Percentiles rank a stretch among this genome's conserved stretches.
phyloP scores from a whole-genome alignment of 2,113 vertebrate species.

The Scophthalmus maximus region DNA sequence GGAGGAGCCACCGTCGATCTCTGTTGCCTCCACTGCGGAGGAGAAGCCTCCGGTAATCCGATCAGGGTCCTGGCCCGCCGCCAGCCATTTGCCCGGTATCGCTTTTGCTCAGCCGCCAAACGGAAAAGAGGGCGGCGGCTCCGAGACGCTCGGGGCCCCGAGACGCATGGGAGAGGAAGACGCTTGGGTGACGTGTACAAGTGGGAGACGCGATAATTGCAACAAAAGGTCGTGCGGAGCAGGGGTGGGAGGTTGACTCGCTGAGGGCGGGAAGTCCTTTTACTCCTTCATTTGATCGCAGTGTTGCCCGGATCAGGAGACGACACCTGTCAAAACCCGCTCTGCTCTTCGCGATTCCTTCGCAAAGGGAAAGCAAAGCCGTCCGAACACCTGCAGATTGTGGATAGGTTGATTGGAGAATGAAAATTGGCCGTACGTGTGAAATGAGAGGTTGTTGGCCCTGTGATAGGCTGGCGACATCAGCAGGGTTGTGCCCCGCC shows the following conservation, averaged over 20 bases:
- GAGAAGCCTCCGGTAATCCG: constrained; percentile 51
- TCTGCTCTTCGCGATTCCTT: too few relatives aligned
- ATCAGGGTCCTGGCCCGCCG: constrained; percentile 54
- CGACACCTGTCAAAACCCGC: too few relatives aligned
- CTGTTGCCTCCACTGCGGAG: constrained; percentile 36
- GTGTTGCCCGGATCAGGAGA: too few relatives aligned
- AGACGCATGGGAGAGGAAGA: constrained; percentile 38
- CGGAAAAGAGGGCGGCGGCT: constrained; percentile 42
- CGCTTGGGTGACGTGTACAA: constrained; percentile 45
- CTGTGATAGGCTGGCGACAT: too few relatives aligned
- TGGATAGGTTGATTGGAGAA: too few relatives aligned
- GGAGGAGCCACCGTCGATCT: constrained; percentile 47
- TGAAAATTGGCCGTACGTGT: too few relatives aligned
- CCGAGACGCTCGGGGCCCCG: constrained; percentile 36
- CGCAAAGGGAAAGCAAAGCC: too few relatives aligned
- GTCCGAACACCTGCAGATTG: too few relatives aligned
- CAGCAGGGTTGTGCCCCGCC: too few relatives aligned
- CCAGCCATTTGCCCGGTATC: constrained; percentile 49
- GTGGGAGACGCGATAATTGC: constrained; percentile 36
- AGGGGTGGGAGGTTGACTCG: background rate
- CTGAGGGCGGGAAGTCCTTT: too few relatives aligned
- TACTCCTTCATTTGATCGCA: too few relatives aligned
- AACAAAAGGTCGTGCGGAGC: constrained; percentile 35
- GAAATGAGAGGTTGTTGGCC: too few relatives aligned
- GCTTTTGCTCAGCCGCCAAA: constrained; percentile 50